A percentile compares a stretch with the other conserved stretches of the same genome.
phyloP scores from a whole-genome alignment of 2,888 invertebrate genomes.

The Polymixis lichenea region DNA sequence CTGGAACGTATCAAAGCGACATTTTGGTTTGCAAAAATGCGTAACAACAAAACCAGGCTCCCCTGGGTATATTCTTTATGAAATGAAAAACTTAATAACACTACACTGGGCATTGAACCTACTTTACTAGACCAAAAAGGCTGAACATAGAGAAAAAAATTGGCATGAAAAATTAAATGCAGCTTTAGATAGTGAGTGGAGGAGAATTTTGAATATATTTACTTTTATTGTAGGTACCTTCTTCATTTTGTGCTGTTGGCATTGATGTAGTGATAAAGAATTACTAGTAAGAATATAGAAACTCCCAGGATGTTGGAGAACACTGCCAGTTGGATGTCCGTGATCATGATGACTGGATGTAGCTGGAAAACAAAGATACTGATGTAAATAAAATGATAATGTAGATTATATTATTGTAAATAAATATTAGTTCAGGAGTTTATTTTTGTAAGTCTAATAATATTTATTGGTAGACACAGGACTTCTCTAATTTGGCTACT shows the following conservation, averaged over 20 bases:
- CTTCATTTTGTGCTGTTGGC: conserved; percentile 93
- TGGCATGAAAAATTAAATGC: not conserved
- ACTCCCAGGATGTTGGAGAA: conserved; percentile 99
- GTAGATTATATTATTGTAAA: not conserved
- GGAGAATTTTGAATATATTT: not conserved
- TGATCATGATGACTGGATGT: conserved; percentile 93
- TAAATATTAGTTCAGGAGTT: not conserved
- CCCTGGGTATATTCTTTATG: not conserved
- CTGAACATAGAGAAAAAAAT: no score
- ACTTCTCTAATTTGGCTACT: not conserved
- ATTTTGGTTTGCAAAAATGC: no score
- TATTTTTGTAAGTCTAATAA: not conserved
- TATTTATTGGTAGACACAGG: not conserved
- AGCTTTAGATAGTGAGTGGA: not conserved
- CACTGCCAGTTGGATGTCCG: conserved; percentile 98
- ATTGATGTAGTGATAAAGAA: conserved; percentile 98
- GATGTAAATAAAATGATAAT: conserved; percentile 1
- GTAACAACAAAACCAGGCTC: not conserved
- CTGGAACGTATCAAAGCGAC: no score
- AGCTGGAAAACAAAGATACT: conserved; percentile 56
- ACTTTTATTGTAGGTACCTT: conserved; percentile 51
- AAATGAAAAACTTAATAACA: not conserved
- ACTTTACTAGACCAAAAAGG: not conserved
- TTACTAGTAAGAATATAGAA: conserved; percentile 97
- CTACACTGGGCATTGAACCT: not conserved